phyloP scores from a whole-genome alignment of 2,888 invertebrate species.

The Pachydiplax longipennis region DNA sequence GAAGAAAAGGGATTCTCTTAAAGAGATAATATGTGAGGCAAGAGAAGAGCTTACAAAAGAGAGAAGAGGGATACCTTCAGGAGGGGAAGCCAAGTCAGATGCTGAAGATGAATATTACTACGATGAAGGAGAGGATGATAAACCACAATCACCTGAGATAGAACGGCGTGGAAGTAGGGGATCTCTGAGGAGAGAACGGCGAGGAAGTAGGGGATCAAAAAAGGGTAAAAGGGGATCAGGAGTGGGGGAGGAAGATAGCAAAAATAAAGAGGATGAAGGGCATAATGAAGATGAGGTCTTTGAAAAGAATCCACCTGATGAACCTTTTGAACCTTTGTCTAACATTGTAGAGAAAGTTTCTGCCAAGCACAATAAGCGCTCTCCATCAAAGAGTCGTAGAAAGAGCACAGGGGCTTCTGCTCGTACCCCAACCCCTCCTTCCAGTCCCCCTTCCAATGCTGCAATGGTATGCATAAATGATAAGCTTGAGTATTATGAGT shows the following conservation, averaged over 20 bases:
- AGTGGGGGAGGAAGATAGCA: background rate
- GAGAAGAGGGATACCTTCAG: background rate
- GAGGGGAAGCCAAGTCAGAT: constrained; percentile 10
- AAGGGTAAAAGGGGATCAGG: constrained; percentile 24
- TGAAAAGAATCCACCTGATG: background rate
- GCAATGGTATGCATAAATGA: constrained; percentile 63
- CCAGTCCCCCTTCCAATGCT: constrained; percentile 24
- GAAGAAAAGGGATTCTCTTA: constrained; percentile 21
- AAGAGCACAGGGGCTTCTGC: constrained; percentile 17
- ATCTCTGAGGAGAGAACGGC: constrained; percentile 9
- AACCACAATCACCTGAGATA: background rate
- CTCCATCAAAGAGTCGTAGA: constrained; percentile 21
- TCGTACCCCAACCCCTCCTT: background rate
- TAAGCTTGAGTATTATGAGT: constrained; percentile 64
- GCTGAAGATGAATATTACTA: constrained; percentile 13
- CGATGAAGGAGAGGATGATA: background rate
- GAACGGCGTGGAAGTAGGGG: background rate
- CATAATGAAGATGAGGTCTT: constrained; percentile 12
- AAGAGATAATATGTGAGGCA: constrained; percentile 23
- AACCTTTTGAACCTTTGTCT: background rate
- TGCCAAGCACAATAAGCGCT: constrained; percentile 21
- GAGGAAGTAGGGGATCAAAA: background rate
- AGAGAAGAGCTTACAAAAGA: constrained; percentile 17
- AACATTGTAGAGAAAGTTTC: constrained; percentile 24
- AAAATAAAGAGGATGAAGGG: constrained; percentile 17